Base-by-base conservation (phyloP, 35 echinoderm and acorn worm genomes). In the Ophiothrix spiculata region DNA sequence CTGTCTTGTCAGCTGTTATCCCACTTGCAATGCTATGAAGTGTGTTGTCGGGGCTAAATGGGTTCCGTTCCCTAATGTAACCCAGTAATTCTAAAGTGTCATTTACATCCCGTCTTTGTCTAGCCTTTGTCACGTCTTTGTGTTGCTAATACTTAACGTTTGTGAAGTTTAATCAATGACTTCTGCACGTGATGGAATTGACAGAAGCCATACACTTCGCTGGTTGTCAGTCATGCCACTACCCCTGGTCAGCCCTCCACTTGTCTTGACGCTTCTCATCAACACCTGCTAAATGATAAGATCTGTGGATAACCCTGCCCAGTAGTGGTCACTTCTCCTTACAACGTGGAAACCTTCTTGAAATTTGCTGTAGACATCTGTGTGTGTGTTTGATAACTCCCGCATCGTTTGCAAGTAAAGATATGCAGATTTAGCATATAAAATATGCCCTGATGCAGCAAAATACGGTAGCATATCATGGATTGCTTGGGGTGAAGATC, bases 191-290 rank as follows among this genome's bases (percentile, higher is more conserved):
- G 38, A 8, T 73, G 81, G 81, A 2, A 32, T 45, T 4, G 56
- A 85, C 0, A 92, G 45, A 0, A 91, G 40, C 90, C 90, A 92
- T 1, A 11, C 28, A 8, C 35, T 34, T 23, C 85, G 64, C 49
- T 88, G 77, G 40, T 39, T 56, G 31, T 87, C 79, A 3, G n/a
- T 69, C 39, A 95, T 84, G 11, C 85, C 88, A 84, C 85, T 38
- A 10, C 88, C 93, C 40, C 89, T 41, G 12, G 89, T 95, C 46
- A 88, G 56, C 13, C 86, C 85, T 56, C 92, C 89, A 39, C 60
- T 91, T 35, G 80, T 84, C 33, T 95, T 95, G 1, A 95, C 33
- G 35, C 89, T 88, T 73, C 92, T 86, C 86, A 91, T 95, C 15
- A 91, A 76, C 1, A 88, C 81, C 60, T 95, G 89, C 36, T 95